A percentile compares a stretch with the other conserved stretches of the same genome.
Evolutionary conservation across 2,113 vertebrate genomes (phyloP).

Genomic region (Rhynchomys soricoides): DNA sequence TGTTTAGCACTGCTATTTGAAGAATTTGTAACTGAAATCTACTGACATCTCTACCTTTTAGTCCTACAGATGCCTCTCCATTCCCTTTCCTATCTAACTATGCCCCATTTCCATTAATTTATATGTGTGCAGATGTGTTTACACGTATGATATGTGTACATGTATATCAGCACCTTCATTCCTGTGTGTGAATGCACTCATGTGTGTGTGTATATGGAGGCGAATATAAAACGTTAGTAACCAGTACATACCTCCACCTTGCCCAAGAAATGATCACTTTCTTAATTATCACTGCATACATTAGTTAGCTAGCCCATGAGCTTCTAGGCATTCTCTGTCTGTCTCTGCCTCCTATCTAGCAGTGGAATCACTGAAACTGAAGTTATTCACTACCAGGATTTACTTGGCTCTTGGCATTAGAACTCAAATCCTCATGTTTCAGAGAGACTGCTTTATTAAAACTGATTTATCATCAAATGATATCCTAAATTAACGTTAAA

Average conservation of each 20-base stretch:
- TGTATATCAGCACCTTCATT: neutral
- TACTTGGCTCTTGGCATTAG: neutral
- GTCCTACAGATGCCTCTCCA: neutral
- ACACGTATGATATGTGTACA: neutral
- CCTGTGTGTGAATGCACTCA: neutral
- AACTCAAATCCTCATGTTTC: neutral
- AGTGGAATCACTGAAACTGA: neutral
- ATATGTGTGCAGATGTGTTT: neutral
- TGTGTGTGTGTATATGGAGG: neutral
- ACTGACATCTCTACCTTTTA: neutral
- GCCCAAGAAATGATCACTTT: too few species aligned
- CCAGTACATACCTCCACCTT: neutral
- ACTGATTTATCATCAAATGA: neutral
- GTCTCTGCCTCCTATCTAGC: neutral
- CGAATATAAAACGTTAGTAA: neutral
- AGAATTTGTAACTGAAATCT: neutral
- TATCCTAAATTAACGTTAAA: neutral
- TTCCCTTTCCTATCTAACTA: neutral
- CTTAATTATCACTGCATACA: neutral
- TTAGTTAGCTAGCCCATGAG: too few species aligned
- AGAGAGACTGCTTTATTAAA: neutral
- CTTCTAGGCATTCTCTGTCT: neutral
- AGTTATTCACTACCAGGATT: neutral
- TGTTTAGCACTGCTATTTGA: neutral
- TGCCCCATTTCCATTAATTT: neutral